Evolutionary conservation across 2,888 invertebrate species (phyloP), one percentile per base, ranked within the genome.

Genomic region (Limenitis camilla): DNA sequence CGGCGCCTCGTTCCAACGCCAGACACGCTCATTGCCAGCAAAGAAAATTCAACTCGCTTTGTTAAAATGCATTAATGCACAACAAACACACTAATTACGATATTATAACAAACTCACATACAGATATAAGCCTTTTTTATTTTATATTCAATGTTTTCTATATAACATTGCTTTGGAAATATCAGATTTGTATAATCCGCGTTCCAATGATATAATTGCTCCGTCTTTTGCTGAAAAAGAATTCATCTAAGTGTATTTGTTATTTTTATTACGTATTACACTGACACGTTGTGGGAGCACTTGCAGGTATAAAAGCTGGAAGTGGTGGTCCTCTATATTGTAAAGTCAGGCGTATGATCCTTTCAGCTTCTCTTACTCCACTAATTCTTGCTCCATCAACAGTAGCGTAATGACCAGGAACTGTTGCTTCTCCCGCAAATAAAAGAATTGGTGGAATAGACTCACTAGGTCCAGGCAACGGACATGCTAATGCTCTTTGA

Each of bases 361-460:
- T 85, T 66, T 94, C 91, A 0, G 95, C 95, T 78, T 95, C 95
- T 48, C 94, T 85, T 46, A 94, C 89, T 1, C 95, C 95, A 61
- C 94, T 94, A 41, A 93, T 72, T 50, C 93, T 86, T 0, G 95
- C 95, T 0, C 94, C 95, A 58, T 94, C 93, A 0, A 94, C 91
- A 0, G 94, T 94, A 4, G 82, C 93, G 64, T 90, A 93, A 58
- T 92, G 92, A 1, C 92, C 91, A 0, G 92, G 89, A 32, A 92
- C 91, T 0, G 94, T 94, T 0, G 94, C 94, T 74, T 95, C 95
- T 0, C 95, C 95, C 10, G 95, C 95, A 69, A 95, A 95, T 42
- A 95, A 72, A 36, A 95, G 75, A 41, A 91, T 89, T 0, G 94
- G 94, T 0, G 91, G 90, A n/a, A 90, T 77, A 0, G 91, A 88